phyloP scores from a whole-genome alignment of 2,888 invertebrate genomes.

The Cerceris rybyensis region DNA sequence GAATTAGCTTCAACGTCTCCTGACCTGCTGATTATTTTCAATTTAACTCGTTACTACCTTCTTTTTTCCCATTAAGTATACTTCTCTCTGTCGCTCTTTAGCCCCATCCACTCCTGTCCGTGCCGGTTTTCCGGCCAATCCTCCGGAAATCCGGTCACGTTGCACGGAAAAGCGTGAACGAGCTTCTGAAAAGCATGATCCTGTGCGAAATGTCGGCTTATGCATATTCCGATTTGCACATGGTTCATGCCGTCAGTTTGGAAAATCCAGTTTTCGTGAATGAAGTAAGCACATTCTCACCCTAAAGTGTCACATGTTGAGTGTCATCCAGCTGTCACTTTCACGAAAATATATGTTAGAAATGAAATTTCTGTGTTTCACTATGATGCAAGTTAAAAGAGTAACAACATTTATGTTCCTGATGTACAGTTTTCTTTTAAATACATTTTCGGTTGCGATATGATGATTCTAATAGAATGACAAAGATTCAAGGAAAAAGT shows the following conservation, averaged over 20 bases:
- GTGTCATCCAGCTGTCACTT: background rate
- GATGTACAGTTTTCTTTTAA: no score
- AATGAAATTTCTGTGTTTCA: background rate
- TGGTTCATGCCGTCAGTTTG: constrained; percentile 25
- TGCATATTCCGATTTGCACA: constrained; percentile 36
- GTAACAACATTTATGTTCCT: no score
- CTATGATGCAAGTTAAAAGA: no score
- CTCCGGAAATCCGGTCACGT: constrained; percentile 32
- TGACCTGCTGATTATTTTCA: no score
- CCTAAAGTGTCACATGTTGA: constrained; percentile 3
- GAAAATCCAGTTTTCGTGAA: constrained; percentile 33
- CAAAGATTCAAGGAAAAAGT: no score
- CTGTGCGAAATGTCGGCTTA: constrained; percentile 23
- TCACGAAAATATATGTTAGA: background rate
- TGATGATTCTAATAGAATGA: no score
- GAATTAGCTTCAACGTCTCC: no score
- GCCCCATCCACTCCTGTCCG: no score
- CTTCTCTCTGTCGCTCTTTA: no score
- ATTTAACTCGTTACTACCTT: no score
- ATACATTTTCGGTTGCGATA: no score
- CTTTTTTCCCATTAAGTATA: no score
- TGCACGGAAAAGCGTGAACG: constrained; percentile 23
- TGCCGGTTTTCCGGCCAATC: constrained; percentile 25
- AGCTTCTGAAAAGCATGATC: constrained; percentile 36
- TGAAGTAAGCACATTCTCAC: background rate